phyloP scores from a whole-genome alignment of 2,888 invertebrate genomes.

The Drosophila formosana region DNA sequence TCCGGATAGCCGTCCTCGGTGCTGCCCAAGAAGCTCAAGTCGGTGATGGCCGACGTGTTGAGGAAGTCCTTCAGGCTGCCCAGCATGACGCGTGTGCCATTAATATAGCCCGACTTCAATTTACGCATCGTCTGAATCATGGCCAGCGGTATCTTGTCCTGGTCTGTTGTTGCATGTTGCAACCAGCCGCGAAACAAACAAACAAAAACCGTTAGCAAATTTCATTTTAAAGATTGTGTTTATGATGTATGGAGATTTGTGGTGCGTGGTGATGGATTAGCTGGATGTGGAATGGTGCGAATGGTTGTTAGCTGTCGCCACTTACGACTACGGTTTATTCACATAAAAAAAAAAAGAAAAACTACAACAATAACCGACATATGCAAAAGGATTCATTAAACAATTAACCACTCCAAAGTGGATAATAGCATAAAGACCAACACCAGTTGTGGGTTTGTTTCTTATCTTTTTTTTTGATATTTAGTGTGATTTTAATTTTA shows the following conservation, averaged over 20 bases:
- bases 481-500: conserved; percentile 6
- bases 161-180: conserved; percentile 87
- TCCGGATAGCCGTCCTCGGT: conserved; percentile 96
- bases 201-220: conserved; percentile 11
- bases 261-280: conserved; percentile 24
- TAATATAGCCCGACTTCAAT: conserved; percentile 98
- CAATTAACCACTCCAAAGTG: conserved; percentile 8
- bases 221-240: neutral
- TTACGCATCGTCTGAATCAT: conserved; percentile 99
- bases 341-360: conserved; percentile 29
- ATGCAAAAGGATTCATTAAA: conserved; percentile 35
- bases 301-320: conserved; percentile 32
- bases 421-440: conserved; percentile 27
- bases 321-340: conserved; percentile 61
- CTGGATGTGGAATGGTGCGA: conserved; percentile 20
- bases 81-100: conserved; percentile 98
- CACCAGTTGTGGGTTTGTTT: conserved; percentile 25
- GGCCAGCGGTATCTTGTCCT: conserved; percentile 95
- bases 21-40: conserved; percentile 97
- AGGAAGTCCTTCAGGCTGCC: conserved; percentile 98
- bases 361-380: conserved; percentile 43
- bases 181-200: neutral
- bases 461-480: neutral
- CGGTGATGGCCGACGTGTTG: conserved; percentile 98
- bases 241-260: conserved; percentile 7